These are phyloP conservation scores for Mythimna lalbum DNA, from an alignment of 2,888 invertebrate species.

Conservation along the genomic window DNA sequence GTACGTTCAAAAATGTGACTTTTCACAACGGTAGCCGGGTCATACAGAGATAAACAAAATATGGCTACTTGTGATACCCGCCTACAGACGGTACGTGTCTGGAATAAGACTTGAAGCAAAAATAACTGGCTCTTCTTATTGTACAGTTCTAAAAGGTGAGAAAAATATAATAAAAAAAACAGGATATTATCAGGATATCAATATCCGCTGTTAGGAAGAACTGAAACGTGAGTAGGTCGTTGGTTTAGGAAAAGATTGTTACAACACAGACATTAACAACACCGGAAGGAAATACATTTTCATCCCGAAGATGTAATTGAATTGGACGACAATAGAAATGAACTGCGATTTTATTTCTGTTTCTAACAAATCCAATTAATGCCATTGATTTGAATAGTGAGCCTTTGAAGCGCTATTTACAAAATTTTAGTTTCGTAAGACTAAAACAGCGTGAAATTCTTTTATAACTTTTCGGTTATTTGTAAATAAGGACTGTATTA, in stretches of 20 bases:
- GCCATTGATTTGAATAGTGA: background rate
- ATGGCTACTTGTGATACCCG: slow-evolving; percentile 5
- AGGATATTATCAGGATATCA: background rate
- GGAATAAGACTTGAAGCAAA: background rate
- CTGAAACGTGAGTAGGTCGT: background rate
- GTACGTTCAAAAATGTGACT: slow-evolving; percentile 34
- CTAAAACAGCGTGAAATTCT: no score
- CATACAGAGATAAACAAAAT: slow-evolving; percentile 30
- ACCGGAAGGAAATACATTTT: background rate
- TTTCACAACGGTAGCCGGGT: slow-evolving; percentile 33
- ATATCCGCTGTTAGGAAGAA: background rate
- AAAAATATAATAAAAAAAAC: slow-evolving; percentile 1
- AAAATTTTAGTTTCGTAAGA: background rate
- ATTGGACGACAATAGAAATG: background rate
- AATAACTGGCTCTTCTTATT: background rate
- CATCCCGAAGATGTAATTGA: background rate
- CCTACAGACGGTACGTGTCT: slow-evolving; percentile 38
- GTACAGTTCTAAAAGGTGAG: background rate
- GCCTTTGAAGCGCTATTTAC: background rate
- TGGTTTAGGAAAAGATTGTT: background rate
- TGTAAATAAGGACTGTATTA: no score
- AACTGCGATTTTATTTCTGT: background rate
- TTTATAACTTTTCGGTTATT: no score
- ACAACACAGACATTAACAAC: background rate
- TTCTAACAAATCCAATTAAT: background rate